Evolutionary conservation across 2,888 invertebrate species (phyloP), one percentile per base, ranked within the genome.

Genomic region (Cataglyphis altisquamis): DNA sequence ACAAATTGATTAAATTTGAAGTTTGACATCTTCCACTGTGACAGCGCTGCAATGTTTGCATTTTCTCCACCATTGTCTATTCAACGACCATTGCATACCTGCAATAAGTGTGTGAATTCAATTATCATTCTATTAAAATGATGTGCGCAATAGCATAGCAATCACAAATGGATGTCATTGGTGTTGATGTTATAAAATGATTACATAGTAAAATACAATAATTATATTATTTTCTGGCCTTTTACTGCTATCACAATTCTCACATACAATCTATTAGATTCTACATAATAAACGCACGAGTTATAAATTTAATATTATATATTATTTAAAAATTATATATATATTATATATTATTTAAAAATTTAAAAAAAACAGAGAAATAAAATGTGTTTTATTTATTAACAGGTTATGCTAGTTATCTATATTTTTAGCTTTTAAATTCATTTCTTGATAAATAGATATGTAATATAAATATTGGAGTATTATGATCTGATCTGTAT

Each of bases 121-220:
- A 78, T 68, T 62, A 78, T 45, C 21, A 55, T 78, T 57, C 12
- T 45, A 45, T 68, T 68, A 78, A 78, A 78, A 45, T 45, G 1
- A 68, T 36, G 45, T 45, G 15, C 12, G 10, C 32, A 32, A 67
- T 57, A 41, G 32, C 32, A 41, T 18, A 60, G 68, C 32, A 68
- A 36, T 67, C 21, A 29, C 45, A 32, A 67, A 21, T 32, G 21
- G 5, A 62, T 45, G 41, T 41, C 12, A 15, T 45, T 39, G n/a
- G 3, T 21, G 15, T 45, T 67, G 25, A 2, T 25, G 15, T 52
- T 10, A 67, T 67, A 57, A 67, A 78, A 57, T 25, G 1, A 8
- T 66, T 66, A 41, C 21, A 21, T 21, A 3, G n/a, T 39, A n/a
- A 66, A 41, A 77, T 64, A 12, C 10, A 36, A 12, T 36, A 25